Base-by-base conservation (phyloP, 2,113 vertebrate genomes). In the Xenopus laevis region DNA sequence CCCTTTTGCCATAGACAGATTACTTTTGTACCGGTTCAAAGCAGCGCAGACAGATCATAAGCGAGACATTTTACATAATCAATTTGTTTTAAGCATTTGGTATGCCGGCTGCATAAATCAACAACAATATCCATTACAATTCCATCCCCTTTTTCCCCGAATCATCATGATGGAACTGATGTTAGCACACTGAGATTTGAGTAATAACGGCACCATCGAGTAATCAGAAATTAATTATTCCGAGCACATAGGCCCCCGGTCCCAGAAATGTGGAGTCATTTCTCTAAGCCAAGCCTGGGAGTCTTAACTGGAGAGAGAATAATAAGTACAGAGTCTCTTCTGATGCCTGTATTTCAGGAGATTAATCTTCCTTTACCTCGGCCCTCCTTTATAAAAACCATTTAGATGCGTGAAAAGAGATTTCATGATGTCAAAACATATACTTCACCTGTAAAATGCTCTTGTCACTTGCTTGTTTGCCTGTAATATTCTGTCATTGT, bases 241-340 rank as follows among this genome's bases (percentile, higher is more conserved):
- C 81, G 83, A 86, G 84, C 92, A 95, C 93, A 96, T 90, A 91
- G 91, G 93, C 89, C 89, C 91, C 89, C 89, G 89, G 89, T 89
- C 92, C 90, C 90, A 89, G 91, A 87, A 89, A 91, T 89, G 90
- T 86, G 89, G 89, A 93, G 92, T 92, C 91, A 94, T 95, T 93
- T 91, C 90, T 89, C 76, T 86, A 71, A 90, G 93, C 92, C 91
- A 91, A 88, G 90, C 87, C 87, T 85, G 81, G 88, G 86, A 88
- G 89, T 88, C 90, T 89, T 84, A 93, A 93, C 93, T 95, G 90
- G 84, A 83, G 82, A 89, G 90, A 92, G 92, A 94, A 95, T 96
- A 97, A 98, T 94, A 97, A 98, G 97, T 95, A 96, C 93, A 90
- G 94, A 95, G 92, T 94, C 93, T 93, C 91, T 87, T 88, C 86